A percentile compares a stretch with the other conserved stretches of the same genome.
These are phyloP conservation scores for Zootermopsis nevadensis DNA, from an alignment of 2,888 invertebrate genomes.

Conservation along the genomic window DNA sequence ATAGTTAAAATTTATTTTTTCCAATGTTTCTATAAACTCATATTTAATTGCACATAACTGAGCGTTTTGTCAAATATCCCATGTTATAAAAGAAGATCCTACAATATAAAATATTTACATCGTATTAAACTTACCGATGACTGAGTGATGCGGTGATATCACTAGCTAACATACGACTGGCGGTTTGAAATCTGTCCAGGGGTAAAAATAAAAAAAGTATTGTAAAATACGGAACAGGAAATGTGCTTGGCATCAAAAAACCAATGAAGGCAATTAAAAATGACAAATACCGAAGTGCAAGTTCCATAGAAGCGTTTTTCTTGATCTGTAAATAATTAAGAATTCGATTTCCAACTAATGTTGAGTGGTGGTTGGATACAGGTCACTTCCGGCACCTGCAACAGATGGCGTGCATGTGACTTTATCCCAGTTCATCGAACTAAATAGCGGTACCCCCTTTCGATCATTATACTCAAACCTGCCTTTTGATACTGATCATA, in stretches of 20 bases:
- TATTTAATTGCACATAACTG: too few species aligned
- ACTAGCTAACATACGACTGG: not conserved
- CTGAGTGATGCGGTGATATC: not conserved
- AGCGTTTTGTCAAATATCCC: too few species aligned
- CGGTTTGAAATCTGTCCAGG: not conserved
- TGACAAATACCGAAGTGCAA: not conserved
- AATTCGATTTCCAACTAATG: not conserved
- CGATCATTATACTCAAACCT: not conserved
- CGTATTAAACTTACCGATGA: too few species aligned
- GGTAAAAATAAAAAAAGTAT: not conserved
- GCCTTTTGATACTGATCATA: not conserved
- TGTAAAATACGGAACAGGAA: not conserved
- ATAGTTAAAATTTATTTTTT: too few species aligned
- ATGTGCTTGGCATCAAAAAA: not conserved
- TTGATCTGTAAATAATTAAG: not conserved
- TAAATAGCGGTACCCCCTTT: not conserved
- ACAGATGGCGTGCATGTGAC: not conserved
- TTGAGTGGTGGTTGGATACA: not conserved
- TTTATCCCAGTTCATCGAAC: not conserved
- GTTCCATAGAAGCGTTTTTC: not conserved
- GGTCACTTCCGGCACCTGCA: conserved; percentile 29
- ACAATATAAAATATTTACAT: too few species aligned
- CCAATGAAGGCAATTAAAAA: not conserved
- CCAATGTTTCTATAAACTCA: too few species aligned
- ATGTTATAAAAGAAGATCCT: too few species aligned